phyloP scores from a whole-genome alignment of 2,113 vertebrate species.

The Brachypodius melanocephalos region DNA sequence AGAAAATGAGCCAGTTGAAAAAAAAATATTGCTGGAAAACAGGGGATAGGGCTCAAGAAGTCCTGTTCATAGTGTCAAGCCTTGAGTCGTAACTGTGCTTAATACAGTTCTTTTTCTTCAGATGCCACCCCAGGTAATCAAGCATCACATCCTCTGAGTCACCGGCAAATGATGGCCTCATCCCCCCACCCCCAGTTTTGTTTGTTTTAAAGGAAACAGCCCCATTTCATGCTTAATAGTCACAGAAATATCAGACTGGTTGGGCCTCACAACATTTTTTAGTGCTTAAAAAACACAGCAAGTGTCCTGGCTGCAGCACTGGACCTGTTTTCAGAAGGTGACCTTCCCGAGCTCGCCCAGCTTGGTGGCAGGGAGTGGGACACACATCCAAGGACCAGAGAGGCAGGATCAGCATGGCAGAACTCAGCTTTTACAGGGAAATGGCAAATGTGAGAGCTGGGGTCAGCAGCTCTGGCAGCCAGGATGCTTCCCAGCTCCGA shows the following conservation, averaged over 20 bases:
- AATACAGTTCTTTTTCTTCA: not conserved
- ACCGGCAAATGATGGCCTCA: not conserved
- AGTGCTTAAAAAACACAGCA: not conserved
- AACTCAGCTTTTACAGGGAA: not conserved
- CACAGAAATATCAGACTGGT: not conserved
- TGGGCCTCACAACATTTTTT: not conserved
- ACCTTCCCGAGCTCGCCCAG: rapidly evolving
- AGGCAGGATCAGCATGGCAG: not conserved
- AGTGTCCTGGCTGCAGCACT: not conserved
- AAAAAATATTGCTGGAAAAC: not conserved
- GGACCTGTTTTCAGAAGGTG: not conserved
- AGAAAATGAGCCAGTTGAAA: not conserved
- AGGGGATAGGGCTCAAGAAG: not conserved
- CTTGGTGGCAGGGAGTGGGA: not conserved
- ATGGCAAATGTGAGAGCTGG: not conserved
- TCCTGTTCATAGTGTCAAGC: not conserved
- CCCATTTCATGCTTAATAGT: not conserved
- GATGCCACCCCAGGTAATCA: not conserved
- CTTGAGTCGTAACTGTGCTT: not conserved
- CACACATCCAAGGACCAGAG: not conserved
- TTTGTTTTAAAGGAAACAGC: conserved; percentile 12
- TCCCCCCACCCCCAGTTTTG: not conserved
- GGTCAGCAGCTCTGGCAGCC: not conserved
- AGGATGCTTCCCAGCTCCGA: not conserved
- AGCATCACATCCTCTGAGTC: conserved; percentile 28